These are phyloP conservation scores for Hermodice carunculata DNA, from an alignment of 2,888 invertebrate genomes.

Conservation along the genomic window DNA sequence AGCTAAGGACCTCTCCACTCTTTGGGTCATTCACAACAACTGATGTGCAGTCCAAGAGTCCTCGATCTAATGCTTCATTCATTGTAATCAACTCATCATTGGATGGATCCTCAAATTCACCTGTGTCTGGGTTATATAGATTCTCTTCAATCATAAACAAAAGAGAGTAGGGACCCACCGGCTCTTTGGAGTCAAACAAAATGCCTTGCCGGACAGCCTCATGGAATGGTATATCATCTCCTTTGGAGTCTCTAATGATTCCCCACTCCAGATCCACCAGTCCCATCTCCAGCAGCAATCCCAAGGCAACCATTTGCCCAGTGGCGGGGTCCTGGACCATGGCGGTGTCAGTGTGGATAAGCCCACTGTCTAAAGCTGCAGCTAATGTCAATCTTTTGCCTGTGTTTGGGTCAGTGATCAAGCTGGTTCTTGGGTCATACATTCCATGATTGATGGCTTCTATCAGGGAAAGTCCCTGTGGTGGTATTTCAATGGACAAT, in stretches of 20 bases:
- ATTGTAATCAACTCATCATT: constrained; percentile 83
- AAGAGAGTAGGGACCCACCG: constrained; percentile 30
- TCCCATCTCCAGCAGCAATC: constrained; percentile 83
- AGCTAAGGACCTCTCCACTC: constrained; percentile 41
- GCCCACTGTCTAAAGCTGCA: constrained; percentile 76
- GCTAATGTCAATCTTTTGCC: constrained; percentile 23
- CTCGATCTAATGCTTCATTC: constrained; percentile 35
- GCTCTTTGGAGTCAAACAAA: constrained; percentile 12
- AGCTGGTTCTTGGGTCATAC: constrained; percentile 77
- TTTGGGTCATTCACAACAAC: constrained; percentile 38
- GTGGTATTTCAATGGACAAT: constrained; percentile 28
- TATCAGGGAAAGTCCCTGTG: constrained; percentile 6
- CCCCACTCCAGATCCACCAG: constrained; percentile 80
- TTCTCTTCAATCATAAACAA: constrained; percentile 78
- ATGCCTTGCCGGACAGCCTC: constrained; percentile 27
- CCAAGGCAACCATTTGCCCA: constrained; percentile 76
- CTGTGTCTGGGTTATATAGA: constrained; percentile 81
- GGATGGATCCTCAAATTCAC: constrained; percentile 82
- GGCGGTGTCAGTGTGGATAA: constrained; percentile 22
- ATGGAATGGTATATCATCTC: constrained; percentile 29
- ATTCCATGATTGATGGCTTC: constrained; percentile 79
- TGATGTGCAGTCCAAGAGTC: constrained; percentile 35
- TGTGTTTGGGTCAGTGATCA: constrained; percentile 65
- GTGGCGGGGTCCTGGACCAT: constrained; percentile 33
- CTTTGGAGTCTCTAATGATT: constrained; percentile 77